phyloP scores from a whole-genome alignment of 2,797 vertebrate genomes.

The Pangasius macronema region DNA sequence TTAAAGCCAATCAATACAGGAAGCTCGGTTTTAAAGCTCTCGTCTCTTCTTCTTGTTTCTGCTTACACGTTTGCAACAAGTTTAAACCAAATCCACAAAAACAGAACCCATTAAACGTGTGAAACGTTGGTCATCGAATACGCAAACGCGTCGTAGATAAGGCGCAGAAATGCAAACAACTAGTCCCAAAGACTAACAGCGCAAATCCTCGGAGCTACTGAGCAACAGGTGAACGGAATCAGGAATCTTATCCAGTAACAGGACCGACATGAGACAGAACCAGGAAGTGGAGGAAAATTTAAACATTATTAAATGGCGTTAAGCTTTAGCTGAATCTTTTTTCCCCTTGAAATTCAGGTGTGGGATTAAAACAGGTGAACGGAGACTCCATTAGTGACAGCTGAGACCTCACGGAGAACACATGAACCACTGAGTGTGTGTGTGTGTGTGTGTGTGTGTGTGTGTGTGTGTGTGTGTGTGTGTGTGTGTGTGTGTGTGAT shows the following conservation, averaged over 20 bases:
- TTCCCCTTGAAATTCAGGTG: neutral
- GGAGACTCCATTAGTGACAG: neutral
- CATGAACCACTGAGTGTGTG: neutral
- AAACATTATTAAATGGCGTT: neutral
- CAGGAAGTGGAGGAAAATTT: neutral
- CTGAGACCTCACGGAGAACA: neutral
- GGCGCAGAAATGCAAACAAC: neutral
- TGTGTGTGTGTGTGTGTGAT: constrained; percentile 15
- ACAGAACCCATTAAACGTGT: neutral
- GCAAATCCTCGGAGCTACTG: neutral
- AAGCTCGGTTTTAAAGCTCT: neutral
- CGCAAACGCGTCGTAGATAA: neutral
- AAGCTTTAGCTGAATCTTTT: neutral
- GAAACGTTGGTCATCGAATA: neutral
- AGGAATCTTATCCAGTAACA: neutral
- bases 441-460: constrained; percentile 7
- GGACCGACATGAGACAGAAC: neutral
- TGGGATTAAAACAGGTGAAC: neutral
- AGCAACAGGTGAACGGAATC: neutral
- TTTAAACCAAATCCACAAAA: neutral
- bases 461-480: constrained; percentile 8
- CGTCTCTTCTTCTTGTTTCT: neutral
- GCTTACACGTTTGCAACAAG: neutral
- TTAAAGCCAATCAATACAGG: neutral
- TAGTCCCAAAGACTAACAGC: neutral